Base-by-base conservation (phyloP, 2,888 invertebrate species). In the Mythimna impura region DNA sequence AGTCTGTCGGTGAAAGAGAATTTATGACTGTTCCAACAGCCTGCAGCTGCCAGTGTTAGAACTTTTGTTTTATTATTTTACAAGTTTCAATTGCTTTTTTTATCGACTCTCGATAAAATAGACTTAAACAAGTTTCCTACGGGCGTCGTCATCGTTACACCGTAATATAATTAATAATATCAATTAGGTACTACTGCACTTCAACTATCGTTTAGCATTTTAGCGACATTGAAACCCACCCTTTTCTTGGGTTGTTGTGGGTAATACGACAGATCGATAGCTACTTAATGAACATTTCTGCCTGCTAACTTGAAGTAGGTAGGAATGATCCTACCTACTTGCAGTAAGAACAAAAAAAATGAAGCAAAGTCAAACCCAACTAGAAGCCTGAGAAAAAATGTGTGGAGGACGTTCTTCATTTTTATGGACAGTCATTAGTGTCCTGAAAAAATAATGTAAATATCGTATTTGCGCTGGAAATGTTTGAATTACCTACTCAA, bases 1-100 rank as follows among this genome's bases (percentile, higher is more conserved):
- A 52, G 14, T 40, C 36, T 25, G 40, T 54, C 47, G n/a, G 43
- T 43, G 43, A 80, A 75, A 66, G 40, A 68, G 14, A 75, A 75
- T 68, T 66, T 78, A 78, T 62, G 47, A 73, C 40, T 34, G 61
- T 17, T 52, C 12, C 22, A 52, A 79, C 64, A 79, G 25, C n/a
- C n/a, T n/a, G n/a, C 25, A 25, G 25, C 57, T 65, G 65, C 54
- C 17, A 66, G 64, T 36, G 17, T 62, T 43, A 20, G 5, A 36
- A 52, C 30, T 67, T 57, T 66, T 68, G 34, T 63, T 72, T 66
- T 40, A 52, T 54, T 52, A 43, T 40, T 79, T 62, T 70, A 17
- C 12, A 54, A 63, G 25, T 64, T 30, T 36, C 17, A 0, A 40
- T 60, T 71, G 30, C 25, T 70, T 47, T 36, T 50, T 25, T 14